Evolutionary conservation across 2,113 vertebrate species (phyloP).

Genomic region (Tragulus kanchil): DNA sequence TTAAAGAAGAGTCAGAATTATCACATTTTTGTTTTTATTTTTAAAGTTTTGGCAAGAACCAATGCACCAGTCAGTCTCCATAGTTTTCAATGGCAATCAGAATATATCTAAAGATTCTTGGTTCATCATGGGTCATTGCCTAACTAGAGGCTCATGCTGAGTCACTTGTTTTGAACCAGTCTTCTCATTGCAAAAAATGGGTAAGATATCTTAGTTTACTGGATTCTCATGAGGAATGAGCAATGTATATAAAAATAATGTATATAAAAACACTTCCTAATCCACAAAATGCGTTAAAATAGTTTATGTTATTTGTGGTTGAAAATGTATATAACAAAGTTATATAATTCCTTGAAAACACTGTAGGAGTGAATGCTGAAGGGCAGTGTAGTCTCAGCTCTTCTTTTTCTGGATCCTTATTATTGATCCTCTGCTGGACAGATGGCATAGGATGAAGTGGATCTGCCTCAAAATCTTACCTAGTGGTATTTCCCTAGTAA

Average conservation of each 20-base stretch:
- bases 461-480: neutral
- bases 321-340: neutral
- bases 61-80: neutral
- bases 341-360: neutral
- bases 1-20: neutral
- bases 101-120: neutral
- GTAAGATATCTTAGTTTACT: neutral
- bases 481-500: neutral
- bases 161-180: neutral
- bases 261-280: neutral
- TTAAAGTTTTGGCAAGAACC: neutral
- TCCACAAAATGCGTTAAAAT: neutral
- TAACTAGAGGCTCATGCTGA: neutral
- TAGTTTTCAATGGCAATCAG: neutral
- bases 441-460: neutral
- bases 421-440: no score
- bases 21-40: neutral
- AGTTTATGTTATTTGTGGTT: neutral
- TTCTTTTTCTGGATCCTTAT: neutral
- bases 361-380: neutral
- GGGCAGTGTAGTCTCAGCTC: no score
- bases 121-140: neutral
- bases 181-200: neutral
- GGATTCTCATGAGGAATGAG: neutral
- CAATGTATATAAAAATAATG: no score